Conservation (phyloP, 2,113 vertebrate species). For the Protomyctophum bolini region DNA sequence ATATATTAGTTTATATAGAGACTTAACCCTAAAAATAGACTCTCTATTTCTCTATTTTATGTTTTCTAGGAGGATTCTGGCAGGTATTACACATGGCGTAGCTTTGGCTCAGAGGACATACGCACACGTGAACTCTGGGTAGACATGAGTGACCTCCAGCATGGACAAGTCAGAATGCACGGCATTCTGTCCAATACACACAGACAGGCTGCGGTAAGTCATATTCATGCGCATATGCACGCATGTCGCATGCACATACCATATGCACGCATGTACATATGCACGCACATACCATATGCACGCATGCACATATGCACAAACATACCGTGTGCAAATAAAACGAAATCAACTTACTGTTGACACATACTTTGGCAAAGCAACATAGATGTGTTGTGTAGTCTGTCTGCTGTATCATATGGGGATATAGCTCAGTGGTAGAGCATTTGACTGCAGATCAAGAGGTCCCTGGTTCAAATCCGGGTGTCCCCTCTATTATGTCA, state of each 20-base stretch:
- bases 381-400: too few relatives aligned
- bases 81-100: slow-evolving; percentile 86
- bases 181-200: slow-evolving; percentile 90
- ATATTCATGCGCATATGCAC: background rate
- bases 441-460: too few relatives aligned
- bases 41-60: slow-evolving; percentile 17
- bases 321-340: background rate
- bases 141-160: slow-evolving; percentile 78
- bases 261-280: background rate
- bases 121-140: slow-evolving; percentile 83
- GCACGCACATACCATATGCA: background rate
- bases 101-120: slow-evolving; percentile 77
- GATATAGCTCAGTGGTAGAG: too few relatives aligned
- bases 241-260: background rate
- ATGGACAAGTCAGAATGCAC: slow-evolving; percentile 84
- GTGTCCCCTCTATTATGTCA: too few relatives aligned
- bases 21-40: background rate
- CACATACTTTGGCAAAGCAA: too few relatives aligned
- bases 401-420: too few relatives aligned
- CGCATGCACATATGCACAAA: background rate
- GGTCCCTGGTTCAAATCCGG: too few relatives aligned
- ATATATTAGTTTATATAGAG: background rate
- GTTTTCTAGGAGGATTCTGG: slow-evolving; percentile 83
- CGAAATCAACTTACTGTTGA: too few relatives aligned
- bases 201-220: slow-evolving; percentile 89